These are phyloP conservation scores for Henicopernis longicauda DNA, from an alignment of 2,113 vertebrate genomes.

Conservation along the genomic window DNA sequence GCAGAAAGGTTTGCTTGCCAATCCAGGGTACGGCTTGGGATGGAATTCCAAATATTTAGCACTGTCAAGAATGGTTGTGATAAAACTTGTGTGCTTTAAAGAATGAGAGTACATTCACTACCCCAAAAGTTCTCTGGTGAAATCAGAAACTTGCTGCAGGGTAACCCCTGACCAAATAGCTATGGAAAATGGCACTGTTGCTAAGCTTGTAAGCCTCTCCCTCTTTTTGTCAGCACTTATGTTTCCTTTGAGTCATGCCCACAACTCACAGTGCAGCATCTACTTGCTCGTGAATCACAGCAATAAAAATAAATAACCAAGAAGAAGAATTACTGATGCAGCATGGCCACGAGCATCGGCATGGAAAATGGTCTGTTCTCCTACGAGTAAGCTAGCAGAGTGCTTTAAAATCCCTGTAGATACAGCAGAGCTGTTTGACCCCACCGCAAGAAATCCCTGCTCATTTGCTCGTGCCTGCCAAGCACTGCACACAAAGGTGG, in stretches of 20 bases:
- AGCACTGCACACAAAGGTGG: fast-evolving
- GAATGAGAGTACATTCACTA: not conserved
- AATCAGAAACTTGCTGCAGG: not conserved
- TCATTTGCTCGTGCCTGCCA: fast-evolving
- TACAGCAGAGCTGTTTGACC: not conserved
- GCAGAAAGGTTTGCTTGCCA: not conserved
- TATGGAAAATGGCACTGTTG: not conserved
- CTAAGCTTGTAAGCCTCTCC: not conserved
- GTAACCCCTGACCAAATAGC: fast-evolving
- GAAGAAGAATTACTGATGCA: fast-evolving
- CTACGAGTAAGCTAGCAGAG: not conserved
- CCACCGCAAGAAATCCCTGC: not conserved
- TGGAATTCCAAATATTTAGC: not conserved
- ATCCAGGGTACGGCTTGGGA: not conserved
- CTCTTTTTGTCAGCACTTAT: not conserved
- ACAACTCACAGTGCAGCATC: not conserved
- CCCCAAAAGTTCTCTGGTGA: not conserved
- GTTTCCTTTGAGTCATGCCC: not conserved
- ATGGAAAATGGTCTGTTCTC: not conserved
- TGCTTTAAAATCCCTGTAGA: not conserved
- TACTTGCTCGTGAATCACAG: not conserved
- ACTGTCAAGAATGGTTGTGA: not conserved
- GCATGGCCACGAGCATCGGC: fast-evolving
- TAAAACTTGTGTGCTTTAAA: not conserved
- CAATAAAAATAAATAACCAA: not conserved